Evolutionary conservation across 2,888 invertebrate species (phyloP).

Genomic region (Agrotis clavis): DNA sequence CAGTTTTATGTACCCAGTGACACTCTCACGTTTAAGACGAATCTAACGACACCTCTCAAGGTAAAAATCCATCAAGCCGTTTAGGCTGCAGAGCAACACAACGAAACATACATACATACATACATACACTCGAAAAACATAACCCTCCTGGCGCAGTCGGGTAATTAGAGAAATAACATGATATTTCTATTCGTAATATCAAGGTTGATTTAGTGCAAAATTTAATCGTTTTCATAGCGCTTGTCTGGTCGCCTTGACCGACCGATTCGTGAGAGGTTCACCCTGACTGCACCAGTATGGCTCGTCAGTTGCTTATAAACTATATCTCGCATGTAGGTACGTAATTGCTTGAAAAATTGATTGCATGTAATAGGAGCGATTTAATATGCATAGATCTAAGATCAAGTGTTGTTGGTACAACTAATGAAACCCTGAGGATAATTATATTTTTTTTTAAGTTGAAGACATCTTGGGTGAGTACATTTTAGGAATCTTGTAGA

Average conservation of each 20-base stretch:
- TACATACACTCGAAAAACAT: no score
- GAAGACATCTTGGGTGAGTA: background rate
- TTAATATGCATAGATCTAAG: background rate
- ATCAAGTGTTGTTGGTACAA: background rate
- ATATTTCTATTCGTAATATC: conserved; percentile 1
- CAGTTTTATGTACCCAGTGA: no score
- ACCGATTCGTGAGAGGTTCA: conserved; percentile 9
- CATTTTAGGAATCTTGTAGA: no score
- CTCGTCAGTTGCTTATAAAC: conserved; percentile 9
- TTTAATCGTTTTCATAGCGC: conserved; percentile 8
- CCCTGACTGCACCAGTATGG: background rate
- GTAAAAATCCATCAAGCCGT: no score
- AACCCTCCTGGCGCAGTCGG: no score
- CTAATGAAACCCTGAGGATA: background rate
- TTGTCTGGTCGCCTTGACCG: conserved; percentile 31
- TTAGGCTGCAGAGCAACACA: no score
- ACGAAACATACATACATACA: no score
- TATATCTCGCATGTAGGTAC: background rate
- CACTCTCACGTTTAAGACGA: no score
- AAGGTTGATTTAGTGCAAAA: conserved; percentile 17
- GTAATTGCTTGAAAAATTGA: conserved; percentile 4
- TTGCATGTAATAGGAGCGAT: background rate
- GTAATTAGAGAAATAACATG: background rate
- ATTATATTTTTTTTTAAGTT: no score
- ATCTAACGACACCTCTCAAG: no score